phyloP scores from a whole-genome alignment of 2,113 vertebrate genomes.

The Menidia beryllina region DNA sequence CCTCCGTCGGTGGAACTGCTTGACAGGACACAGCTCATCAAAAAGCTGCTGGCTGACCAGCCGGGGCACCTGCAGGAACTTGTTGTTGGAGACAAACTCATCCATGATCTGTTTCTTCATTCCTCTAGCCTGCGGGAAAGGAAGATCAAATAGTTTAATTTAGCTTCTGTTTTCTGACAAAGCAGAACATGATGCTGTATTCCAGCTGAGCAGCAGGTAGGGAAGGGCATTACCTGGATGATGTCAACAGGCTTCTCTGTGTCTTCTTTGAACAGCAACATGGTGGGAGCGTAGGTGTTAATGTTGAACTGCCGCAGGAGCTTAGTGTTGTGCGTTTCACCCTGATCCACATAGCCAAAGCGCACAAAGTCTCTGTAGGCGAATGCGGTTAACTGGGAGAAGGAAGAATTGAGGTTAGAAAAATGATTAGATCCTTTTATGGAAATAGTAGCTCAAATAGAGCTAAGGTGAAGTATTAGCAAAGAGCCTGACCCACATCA shows the following conservation, averaged over 20 bases:
- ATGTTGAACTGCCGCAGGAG: conserved; percentile 88
- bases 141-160: neutral
- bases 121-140: conserved; percentile 83
- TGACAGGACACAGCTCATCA: conserved; percentile 93
- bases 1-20: conserved; percentile 92
- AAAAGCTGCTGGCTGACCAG: conserved; percentile 94
- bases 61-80: conserved; percentile 90
- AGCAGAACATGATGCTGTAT: neutral
- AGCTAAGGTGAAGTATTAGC: neutral
- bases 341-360: conserved; percentile 90
- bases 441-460: neutral
- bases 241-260: conserved; percentile 85
- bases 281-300: conserved; percentile 88
- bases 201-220: neutral
- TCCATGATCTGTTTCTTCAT: conserved; percentile 94
- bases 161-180: neutral
- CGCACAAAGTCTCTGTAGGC: conserved; percentile 90
- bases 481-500: neutral
- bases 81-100: conserved; percentile 93
- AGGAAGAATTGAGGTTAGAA: conserved; percentile 5
- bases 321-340: conserved; percentile 75
- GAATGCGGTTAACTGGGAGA: conserved; percentile 88
- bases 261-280: conserved; percentile 95
- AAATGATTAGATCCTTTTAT: neutral
- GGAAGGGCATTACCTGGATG: conserved; percentile 86